A percentile compares a stretch with the other conserved stretches of the same genome.
These are phyloP conservation scores for Strigops habroptila DNA, from an alignment of 2,113 vertebrate species.

Conservation along the genomic window DNA sequence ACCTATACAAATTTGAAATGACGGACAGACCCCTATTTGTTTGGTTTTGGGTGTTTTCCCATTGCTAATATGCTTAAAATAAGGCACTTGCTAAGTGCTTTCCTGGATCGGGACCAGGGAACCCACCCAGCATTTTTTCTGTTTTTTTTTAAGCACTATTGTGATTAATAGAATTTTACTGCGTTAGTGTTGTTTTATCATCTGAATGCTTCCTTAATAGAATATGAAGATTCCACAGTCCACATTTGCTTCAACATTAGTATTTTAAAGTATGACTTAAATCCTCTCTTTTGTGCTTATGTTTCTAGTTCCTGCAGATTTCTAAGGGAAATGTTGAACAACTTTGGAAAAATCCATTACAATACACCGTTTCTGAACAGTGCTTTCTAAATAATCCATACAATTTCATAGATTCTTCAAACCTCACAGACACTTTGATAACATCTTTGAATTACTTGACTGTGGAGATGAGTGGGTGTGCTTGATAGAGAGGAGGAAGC, in stretches of 20 bases:
- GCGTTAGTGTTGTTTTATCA: neutral
- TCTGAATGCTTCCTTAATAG: neutral
- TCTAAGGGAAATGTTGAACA: neutral
- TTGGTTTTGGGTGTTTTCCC: neutral
- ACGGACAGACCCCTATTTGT: neutral
- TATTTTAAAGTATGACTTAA: neutral
- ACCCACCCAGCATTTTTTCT: neutral
- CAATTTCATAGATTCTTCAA: neutral
- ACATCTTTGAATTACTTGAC: neutral
- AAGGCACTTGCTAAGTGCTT: neutral
- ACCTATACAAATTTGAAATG: neutral
- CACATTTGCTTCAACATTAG: neutral
- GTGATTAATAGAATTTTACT: neutral
- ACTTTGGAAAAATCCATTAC: neutral
- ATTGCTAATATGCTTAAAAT: neutral
- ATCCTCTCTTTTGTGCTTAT: neutral
- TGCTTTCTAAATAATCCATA: neutral
- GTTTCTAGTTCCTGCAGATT: neutral
- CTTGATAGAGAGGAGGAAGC: neutral
- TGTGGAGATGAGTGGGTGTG: neutral
- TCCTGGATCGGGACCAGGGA: neutral
- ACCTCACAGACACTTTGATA: conserved; percentile 8
- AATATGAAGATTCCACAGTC: neutral
- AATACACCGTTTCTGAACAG: neutral
- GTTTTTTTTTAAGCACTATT: neutral